These are phyloP conservation scores for Callopanchax toddi DNA, from an alignment of 2,113 vertebrate species.

Conservation along the genomic window DNA sequence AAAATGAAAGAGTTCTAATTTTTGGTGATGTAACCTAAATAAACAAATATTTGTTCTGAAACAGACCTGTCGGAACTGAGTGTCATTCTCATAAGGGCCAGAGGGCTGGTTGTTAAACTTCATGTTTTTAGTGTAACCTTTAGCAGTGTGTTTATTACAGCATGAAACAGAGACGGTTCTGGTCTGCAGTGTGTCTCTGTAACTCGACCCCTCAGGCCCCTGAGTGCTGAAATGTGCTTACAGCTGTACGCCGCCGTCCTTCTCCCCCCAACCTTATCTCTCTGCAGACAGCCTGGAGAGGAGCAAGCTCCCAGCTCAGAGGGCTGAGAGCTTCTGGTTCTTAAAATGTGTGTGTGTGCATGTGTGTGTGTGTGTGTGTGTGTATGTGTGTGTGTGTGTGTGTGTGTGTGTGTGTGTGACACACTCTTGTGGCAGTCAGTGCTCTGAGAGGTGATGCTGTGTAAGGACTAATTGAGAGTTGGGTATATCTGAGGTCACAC, in stretches of 20 bases:
- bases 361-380: background rate
- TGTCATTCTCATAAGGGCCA: background rate
- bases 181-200: conserved; percentile 60
- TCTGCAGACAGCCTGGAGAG: conserved; percentile 11
- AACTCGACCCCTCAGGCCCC: conserved; percentile 60
- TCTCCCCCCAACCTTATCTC: conserved; percentile 60
- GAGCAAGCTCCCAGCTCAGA: conserved; percentile 14
- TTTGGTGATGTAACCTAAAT: too few relatives aligned
- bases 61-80: background rate
- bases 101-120: conserved; percentile 33
- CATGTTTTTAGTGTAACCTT: conserved; percentile 50
- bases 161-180: conserved; percentile 37
- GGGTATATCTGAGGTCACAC: conserved; percentile 15
- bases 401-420: background rate
- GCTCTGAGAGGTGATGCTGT: conserved; percentile 22
- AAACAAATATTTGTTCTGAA: background rate
- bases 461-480: conserved; percentile 11
- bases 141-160: conserved; percentile 58
- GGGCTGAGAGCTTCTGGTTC: conserved; percentile 21
- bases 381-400: background rate
- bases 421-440: background rate
- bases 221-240: conserved; percentile 77
- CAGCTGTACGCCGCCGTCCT: conserved; percentile 60
- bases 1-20: too few relatives aligned
- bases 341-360: conserved; percentile 1